Percentiles rank a stretch among this genome's conserved stretches.
phyloP scores from a whole-genome alignment of 2,888 invertebrate genomes.

The Pollenia griseotomentosa region DNA sequence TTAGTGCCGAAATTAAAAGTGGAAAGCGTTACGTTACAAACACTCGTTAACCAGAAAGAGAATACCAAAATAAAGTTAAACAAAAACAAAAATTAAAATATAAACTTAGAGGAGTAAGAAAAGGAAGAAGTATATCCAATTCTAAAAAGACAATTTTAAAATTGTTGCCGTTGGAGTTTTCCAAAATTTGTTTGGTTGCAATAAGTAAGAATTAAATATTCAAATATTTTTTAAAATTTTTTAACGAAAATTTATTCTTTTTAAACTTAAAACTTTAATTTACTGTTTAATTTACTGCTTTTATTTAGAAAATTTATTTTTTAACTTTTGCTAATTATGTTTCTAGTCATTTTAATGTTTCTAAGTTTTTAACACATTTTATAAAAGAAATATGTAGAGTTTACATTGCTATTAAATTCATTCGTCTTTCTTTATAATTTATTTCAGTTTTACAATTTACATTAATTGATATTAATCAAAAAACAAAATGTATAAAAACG shows the following conservation, averaged over 20 bases:
- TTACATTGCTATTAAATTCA: not conserved
- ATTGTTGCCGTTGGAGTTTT: conserved; percentile 24
- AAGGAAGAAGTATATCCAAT: conserved; percentile 26
- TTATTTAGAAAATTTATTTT: not conserved
- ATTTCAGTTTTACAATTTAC: conserved; percentile 58
- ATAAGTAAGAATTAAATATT: conserved; percentile 54
- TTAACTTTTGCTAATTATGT: not conserved
- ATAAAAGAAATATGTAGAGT: not conserved
- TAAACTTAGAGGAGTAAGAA: conserved; percentile 7
- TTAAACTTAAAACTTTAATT: not conserved
- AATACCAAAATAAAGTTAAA: not conserved
- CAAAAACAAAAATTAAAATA: not conserved
- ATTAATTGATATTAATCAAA: conserved; percentile 71
- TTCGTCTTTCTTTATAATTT: not conserved
- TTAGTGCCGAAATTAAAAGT: conserved; percentile 46
- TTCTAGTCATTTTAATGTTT: conserved; percentile 14
- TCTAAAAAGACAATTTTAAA: conserved; percentile 37
- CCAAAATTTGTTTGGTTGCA: conserved; percentile 45
- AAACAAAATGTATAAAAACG: conserved; percentile 18
- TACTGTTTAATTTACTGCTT: not conserved
- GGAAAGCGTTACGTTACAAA: conserved; percentile 36
- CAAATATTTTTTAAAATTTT: not conserved
- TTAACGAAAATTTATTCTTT: not conserved
- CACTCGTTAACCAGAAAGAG: conserved; percentile 29
- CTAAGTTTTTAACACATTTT: not conserved